A percentile compares a stretch with the other conserved stretches of the same genome.
These are phyloP conservation scores for Malachius bipustulatus DNA, from an alignment of 2,888 invertebrate species.

Conservation along the genomic window DNA sequence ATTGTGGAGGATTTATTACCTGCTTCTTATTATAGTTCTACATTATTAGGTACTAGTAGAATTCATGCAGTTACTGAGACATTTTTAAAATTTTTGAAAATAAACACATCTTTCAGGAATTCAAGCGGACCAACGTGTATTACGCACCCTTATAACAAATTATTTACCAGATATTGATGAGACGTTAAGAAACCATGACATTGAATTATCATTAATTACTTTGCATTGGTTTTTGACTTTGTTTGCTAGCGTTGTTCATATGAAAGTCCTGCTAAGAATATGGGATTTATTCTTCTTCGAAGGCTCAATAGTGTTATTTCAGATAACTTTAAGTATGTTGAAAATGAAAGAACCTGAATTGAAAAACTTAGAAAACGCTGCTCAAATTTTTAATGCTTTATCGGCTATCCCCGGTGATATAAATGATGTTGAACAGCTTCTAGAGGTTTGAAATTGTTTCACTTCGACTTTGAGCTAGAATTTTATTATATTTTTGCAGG, in stretches of 20 bases:
- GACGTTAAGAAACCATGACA: constrained; percentile 86
- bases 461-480: neutral
- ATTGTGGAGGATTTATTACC: constrained; percentile 97
- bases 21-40: constrained; percentile 93
- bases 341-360: constrained; percentile 78
- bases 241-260: constrained; percentile 93
- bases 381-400: constrained; percentile 94
- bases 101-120: constrained; percentile 45
- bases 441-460: constrained; percentile 63
- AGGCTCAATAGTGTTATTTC: constrained; percentile 89
- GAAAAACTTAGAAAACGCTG: constrained; percentile 82
- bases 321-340: constrained; percentile 87
- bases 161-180: constrained; percentile 83
- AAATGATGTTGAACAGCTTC: constrained; percentile 78
- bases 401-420: constrained; percentile 93
- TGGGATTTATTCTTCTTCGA: constrained; percentile 98
- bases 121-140: constrained; percentile 93
- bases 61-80: neutral
- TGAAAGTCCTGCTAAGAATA: constrained; percentile 82
- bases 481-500: constrained; percentile 30
- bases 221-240: constrained; percentile 96
- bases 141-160: constrained; percentile 79
- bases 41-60: constrained; percentile 53
- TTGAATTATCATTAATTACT: constrained; percentile 89
- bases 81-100: neutral